phyloP scores from a whole-genome alignment of 2,797 vertebrate species.

The Gambusia yucatana region DNA sequence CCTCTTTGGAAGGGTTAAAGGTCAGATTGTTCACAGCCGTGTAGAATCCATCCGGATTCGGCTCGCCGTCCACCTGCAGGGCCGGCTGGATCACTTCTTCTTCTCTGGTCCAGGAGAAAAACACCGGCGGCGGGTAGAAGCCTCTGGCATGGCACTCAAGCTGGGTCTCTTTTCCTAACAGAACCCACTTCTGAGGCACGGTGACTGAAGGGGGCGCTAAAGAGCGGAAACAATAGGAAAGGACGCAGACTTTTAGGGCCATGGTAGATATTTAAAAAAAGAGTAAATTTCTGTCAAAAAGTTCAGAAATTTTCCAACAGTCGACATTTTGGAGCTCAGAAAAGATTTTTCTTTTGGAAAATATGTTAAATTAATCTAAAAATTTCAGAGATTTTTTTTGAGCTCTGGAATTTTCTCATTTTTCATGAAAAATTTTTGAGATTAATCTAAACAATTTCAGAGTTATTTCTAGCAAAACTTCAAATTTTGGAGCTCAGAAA shows the following conservation, averaged over 20 bases:
- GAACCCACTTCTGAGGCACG: constrained; percentile 68
- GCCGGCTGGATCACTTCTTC: constrained; percentile 55
- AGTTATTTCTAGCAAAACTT: too few relatives aligned
- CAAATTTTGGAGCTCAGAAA: too few relatives aligned
- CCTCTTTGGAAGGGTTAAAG: constrained; percentile 62
- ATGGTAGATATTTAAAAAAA: too few relatives aligned
- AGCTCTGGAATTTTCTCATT: too few relatives aligned
- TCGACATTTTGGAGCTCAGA: too few relatives aligned
- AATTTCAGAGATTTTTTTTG: too few relatives aligned
- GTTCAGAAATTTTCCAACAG: too few relatives aligned
- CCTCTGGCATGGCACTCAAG: constrained; percentile 72
- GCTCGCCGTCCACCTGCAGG: constrained; percentile 48
- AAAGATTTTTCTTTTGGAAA: too few relatives aligned
- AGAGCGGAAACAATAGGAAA: not conserved
- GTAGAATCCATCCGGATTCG: constrained; percentile 67
- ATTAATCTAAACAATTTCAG: too few relatives aligned
- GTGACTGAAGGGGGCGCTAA: constrained; percentile 63
- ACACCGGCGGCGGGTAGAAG: constrained; percentile 78
- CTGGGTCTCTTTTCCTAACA: constrained; percentile 63
- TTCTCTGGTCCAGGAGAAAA: constrained; percentile 77
- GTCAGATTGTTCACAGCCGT: constrained; percentile 67
- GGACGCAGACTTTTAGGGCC: not conserved
- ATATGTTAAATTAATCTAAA: too few relatives aligned
- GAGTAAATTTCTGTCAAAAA: too few relatives aligned
- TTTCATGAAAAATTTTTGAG: too few relatives aligned